Base-by-base conservation (phyloP, 2,113 vertebrate genomes). In the Ameiurus melas region DNA sequence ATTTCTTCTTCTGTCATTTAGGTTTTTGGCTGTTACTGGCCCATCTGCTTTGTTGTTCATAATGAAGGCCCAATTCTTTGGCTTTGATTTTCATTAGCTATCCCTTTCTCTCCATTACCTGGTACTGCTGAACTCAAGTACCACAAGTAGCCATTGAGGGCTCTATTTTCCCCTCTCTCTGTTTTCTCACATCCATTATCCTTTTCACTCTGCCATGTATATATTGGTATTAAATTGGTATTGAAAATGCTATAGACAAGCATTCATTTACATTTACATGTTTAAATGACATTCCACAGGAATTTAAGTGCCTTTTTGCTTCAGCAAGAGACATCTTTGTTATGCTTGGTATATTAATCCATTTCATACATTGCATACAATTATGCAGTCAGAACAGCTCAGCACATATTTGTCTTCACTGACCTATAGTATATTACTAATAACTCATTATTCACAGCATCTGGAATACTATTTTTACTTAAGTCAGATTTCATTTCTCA, bases 381-480 rank as follows among this genome's bases (percentile, higher is more conserved):
- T 79, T 79, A 83, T 88, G 78, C 27, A 70, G 33, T 20, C 14
- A 27, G 53, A 39, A 51, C 47, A 86, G 55, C 57, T 66, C 12
- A 79, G 16, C 70, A 85, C 57, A 79, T 71, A 25, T 58, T 73
- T 57, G 2, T n/a, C n/a, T 83, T 83, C 66, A 86, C 83, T 79
- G 47, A 86, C 25, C 39, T 25, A 36, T 62, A 79, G 77, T 70
- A 83, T 58, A 83, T 85, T 47, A 20, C 70, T 79, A 83, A 90
- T 86, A 51, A 86, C 70, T 71, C 66, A 60, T 70, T 17, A 81
- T 51, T 86, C 17, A 51, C 58, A 87, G 36, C 22, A 82, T 55
- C 88, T 89, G 66, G 62, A 87, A 88, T 57, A 81, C 51, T 55
- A 53, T 62, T 85, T 82, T 25, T 81, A 20, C 70, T 73, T 39